Percentiles rank a stretch among this genome's conserved stretches.
These are phyloP conservation scores for Tenthredo notha DNA, from an alignment of 2,888 invertebrate species.

Conservation along the genomic window DNA sequence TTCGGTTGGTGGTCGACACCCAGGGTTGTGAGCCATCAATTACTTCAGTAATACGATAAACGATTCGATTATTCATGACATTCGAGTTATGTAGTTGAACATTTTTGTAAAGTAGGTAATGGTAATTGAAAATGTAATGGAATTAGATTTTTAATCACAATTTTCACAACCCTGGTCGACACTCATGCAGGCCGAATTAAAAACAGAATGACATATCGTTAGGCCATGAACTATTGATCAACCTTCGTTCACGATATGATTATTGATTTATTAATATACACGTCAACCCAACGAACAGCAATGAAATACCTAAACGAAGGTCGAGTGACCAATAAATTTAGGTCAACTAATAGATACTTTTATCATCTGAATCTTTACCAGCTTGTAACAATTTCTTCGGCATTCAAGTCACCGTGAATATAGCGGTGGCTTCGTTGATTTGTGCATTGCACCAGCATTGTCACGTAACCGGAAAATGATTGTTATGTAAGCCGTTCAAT, in stretches of 20 bases:
- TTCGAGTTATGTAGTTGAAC: no score
- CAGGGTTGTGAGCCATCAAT: no score
- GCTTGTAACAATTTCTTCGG: conserved; percentile 55
- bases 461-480: conserved; percentile 17
- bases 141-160: no score
- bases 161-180: no score
- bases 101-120: no score
- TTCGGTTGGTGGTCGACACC: neutral
- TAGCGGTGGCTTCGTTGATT: conserved; percentile 63
- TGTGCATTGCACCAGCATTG: conserved; percentile 27
- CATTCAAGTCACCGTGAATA: conserved; percentile 66
- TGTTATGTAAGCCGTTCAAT: neutral
- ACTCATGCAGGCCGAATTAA: neutral
- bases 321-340: neutral
- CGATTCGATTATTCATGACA: no score
- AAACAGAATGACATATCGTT: neutral
- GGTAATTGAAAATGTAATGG: no score
- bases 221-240: neutral
- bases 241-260: neutral
- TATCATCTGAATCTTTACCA: neutral
- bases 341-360: neutral
- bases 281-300: neutral
- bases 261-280: neutral
- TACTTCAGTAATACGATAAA: no score
- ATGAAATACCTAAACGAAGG: neutral